Evolutionary conservation across 2,888 invertebrate species (phyloP), one percentile per base, ranked within the genome.

Genomic region (Acrobasis consociella): DNA sequence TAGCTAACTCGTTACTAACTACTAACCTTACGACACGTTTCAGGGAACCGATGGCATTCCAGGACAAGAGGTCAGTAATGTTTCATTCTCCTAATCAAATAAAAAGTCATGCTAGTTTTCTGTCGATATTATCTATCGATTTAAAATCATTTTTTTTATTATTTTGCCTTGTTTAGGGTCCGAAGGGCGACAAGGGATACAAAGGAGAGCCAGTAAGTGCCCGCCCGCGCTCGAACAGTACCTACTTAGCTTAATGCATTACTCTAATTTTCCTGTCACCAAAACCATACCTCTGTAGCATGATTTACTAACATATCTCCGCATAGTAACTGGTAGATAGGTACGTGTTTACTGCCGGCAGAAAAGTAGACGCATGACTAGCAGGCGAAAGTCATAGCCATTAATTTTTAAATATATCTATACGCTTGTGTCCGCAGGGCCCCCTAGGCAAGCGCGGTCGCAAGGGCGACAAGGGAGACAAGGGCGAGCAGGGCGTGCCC

Each of bases 401-500:
- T 31, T 31, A 2, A 31, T 8, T 31, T 31, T 31, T 31, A 31
- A 31, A 31, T 31, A 31, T 31, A 31, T 31, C 13, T n/a, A 13
- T 13, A 46, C 50, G 38, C 69, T 69, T 64, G n/a, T 67, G 67
- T 69, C 7, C 64, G 72, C 92, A 97, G 97, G 98, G 98, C 63
- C 96, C 96, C 63, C 93, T 95, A 67, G 98, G 98, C 66, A 97
- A 97, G 90, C 94, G 98, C 75, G 99, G 99, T 62, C 94, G 97
- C 73, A 97, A 97, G 91, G 99, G 99, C 42, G 97, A 97, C 87
- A 96, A 96, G 80, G 99, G 99, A 50, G 96, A 97, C 80, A 97
- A 97, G 91, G 99, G 99, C 64, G 98, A 98, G 80, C 97, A 97
- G 94, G 99, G 99, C 73, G 98, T 98, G 72, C 99, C 99, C 46